phyloP scores from a whole-genome alignment of 2,113 vertebrate genomes.

The Cyrtonyx montezumae region DNA sequence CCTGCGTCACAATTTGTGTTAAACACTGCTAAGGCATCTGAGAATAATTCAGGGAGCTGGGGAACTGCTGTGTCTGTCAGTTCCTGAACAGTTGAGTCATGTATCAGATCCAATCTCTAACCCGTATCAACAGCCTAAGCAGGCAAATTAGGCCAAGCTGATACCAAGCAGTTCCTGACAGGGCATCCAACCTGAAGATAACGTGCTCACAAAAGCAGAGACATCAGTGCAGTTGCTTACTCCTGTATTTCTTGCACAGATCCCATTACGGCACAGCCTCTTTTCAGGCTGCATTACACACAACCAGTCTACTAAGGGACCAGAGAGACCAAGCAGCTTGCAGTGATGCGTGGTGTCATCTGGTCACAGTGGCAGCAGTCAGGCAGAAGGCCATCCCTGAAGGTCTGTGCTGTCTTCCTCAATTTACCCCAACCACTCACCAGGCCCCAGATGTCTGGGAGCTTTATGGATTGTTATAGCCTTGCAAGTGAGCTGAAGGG shows the following conservation, averaged over 20 bases:
- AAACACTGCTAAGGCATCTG: neutral
- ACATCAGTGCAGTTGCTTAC: neutral
- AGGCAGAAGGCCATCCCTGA: neutral
- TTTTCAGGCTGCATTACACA: neutral
- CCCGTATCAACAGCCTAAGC: neutral
- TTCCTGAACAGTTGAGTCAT: neutral
- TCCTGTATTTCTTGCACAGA: neutral
- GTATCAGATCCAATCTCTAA: neutral
- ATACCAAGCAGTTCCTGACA: neutral
- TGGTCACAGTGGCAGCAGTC: neutral
- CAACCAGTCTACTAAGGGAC: neutral
- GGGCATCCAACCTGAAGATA: neutral
- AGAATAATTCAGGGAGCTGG: neutral
- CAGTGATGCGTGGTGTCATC: neutral
- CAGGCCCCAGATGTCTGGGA: neutral
- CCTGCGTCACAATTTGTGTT: conserved; percentile 13
- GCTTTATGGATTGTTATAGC: neutral
- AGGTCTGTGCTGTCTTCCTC: neutral
- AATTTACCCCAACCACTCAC: neutral
- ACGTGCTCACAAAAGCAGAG: neutral
- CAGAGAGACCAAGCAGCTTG: neutral
- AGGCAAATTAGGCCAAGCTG: neutral
- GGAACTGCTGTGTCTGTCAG: conserved; percentile 25
- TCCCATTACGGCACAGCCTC: neutral
- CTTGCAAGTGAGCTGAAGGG: neutral